Evolutionary conservation across 2,113 vertebrate genomes (phyloP).

Genomic region (Ranitomeya variabilis): DNA sequence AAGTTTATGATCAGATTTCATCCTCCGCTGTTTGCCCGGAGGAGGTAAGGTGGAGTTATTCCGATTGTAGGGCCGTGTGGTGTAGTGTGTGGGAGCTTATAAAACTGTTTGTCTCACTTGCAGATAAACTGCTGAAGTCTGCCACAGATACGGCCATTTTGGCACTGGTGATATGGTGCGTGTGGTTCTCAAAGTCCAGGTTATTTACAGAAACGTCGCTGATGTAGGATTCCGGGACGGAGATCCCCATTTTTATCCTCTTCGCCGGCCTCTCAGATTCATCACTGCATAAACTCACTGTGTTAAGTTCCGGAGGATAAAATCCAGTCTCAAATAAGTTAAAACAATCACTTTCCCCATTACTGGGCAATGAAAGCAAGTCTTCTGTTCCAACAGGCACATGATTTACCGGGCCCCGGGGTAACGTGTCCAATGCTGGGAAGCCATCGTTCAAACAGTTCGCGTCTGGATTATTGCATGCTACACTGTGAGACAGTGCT

Average conservation of each 20-base stretch:
- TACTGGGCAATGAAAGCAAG: conserved; percentile 83
- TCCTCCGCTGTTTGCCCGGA: conserved; percentile 62
- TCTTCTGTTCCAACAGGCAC: conserved; percentile 85
- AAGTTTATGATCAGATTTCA: conserved; percentile 73
- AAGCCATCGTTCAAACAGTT: conserved; percentile 89
- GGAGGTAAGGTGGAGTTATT: conserved; percentile 74
- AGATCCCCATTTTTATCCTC: conserved; percentile 92
- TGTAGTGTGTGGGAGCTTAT: conserved; percentile 85
- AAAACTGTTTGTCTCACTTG: conserved; percentile 88
- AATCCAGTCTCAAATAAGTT: conserved; percentile 96
- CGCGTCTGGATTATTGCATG: conserved; percentile 83
- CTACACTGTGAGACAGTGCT: conserved; percentile 91
- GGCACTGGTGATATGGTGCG: conserved; percentile 91
- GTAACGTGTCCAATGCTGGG: conserved; percentile 82
- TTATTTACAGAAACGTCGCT: conserved; percentile 91
- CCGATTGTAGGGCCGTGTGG: conserved; percentile 92
- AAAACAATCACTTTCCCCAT: conserved; percentile 90
- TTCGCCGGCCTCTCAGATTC: conserved; percentile 91
- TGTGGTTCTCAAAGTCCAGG: conserved; percentile 89
- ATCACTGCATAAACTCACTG: conserved; percentile 82
- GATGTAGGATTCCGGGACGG: conserved; percentile 87
- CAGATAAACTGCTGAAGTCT: conserved; percentile 90
- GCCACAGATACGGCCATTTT: conserved; percentile 98
- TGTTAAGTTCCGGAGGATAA: conserved; percentile 90
- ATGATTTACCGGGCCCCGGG: conserved; percentile 84